These are phyloP conservation scores for Oryctolagus cuniculus DNA, from an alignment of 2,113 vertebrate genomes.

Conservation along the genomic window mOryCun1.1 NC_091435.1:85883001-85883500, in stretches of 20 bases:
- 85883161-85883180: background rate
- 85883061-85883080: background rate
- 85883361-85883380: background rate
- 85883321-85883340: background rate
- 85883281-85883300: background rate
- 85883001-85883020: background rate
- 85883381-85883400: constrained; percentile 12
- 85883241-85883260: background rate
- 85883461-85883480: background rate
- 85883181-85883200: background rate
- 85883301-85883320: background rate
- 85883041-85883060: background rate
- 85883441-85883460: background rate
- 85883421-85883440: background rate
- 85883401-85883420: background rate
- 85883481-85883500: background rate
- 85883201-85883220: background rate
- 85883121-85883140: background rate
- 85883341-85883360: background rate
- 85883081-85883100: background rate
- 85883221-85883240: background rate
- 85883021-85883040: background rate
- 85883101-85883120: background rate
- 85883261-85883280: background rate
- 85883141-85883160: background rate